Base-by-base conservation (phyloP, 2,113 vertebrate species). In the Rhizomys pruinosus region DNA sequence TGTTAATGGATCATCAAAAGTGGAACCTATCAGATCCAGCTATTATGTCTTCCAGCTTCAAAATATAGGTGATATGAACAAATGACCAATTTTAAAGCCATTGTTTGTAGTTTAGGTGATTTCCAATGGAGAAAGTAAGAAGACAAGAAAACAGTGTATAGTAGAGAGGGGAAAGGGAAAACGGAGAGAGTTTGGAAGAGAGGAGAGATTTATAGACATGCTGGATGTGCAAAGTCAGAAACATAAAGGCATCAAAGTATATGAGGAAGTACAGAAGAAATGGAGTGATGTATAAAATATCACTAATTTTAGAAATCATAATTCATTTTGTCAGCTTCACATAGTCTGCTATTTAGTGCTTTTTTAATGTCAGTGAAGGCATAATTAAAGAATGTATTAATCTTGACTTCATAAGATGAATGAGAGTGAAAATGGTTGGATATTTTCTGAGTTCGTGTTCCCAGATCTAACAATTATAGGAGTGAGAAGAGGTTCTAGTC, bases 31-130 rank as follows among this genome's bases (percentile, higher is more conserved):
- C 34, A 96, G 91, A 93, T 94, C 98, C 0, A 93, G 96, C 0
- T 99, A 98, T 39, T 76, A 95, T 94, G 98, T 98, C 74, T 97
- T 99, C 13, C 98, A 98, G 89, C 98, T 98, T 68, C 99, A 99
- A 89, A 99, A 99, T 97, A 97, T 98, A 3, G 98, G 99, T 99
- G 97, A 96, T 0, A 0, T 1, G 1, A 69, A 66, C 23, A 57
- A 91, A 64, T 19, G 27, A 80, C 32, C 16, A 69, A 57, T 12
- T 94, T 89, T 20, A 89, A 90, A 74, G 63, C 34, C 2, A 17
- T 66, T 78, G 12, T 44, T 89, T 78, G 55, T 90, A 44, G 16
- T 88, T 90, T 61, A 79, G 29, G 17, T 17, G 47, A 29, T 85
- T 92, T 82, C 72, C 7, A 64, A 71, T 47, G 44, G 10, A 37